Percentiles rank a stretch among this genome's conserved stretches.
Evolutionary conservation across 64 coral and sea anemone genomes (phyloP).

Genomic region (Dendrophyllia cribrosa): DNA sequence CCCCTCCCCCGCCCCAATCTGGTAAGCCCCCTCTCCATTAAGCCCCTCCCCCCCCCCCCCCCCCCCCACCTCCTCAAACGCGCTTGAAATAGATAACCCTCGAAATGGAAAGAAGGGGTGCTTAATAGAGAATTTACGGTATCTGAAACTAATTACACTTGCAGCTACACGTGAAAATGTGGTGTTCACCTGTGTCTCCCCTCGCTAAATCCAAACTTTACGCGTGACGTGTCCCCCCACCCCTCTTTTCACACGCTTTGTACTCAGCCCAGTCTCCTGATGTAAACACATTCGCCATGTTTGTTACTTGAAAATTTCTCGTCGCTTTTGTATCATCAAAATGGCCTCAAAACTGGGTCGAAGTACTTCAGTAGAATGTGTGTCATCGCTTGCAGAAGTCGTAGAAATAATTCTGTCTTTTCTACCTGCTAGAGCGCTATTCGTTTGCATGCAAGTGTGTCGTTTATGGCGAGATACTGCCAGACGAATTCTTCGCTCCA

Average conservation of each 20-base stretch:
- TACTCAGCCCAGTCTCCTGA: not conserved
- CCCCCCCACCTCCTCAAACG: no score
- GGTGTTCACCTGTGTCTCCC: not conserved
- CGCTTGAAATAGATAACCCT: no score
- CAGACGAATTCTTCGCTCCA: slow-evolving; percentile 41
- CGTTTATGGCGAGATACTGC: slow-evolving; percentile 68
- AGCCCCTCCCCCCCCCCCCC: no score
- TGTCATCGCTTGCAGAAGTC: slow-evolving; percentile 58
- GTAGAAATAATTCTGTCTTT: slow-evolving; percentile 69
- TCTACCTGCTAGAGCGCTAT: slow-evolving; percentile 51
- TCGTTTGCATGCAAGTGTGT: slow-evolving; percentile 46
- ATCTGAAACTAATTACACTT: no score
- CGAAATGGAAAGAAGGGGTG: no score
- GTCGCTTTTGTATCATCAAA: not conserved
- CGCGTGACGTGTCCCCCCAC: not conserved
- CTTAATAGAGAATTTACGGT: no score
- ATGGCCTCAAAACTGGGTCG: slow-evolving; percentile 60
- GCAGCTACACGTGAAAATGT: no score
- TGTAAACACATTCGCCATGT: slow-evolving; percentile 11
- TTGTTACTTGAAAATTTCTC: not conserved
- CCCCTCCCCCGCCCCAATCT: no score
- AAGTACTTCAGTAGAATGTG: slow-evolving; percentile 17
- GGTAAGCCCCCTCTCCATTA: no score
- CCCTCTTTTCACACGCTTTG: not conserved
- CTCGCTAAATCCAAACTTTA: not conserved